These are phyloP conservation scores for Parasteatoda tepidariorum DNA, from an alignment of 1,140 invertebrate genomes.

Conservation along the genomic window DNA sequence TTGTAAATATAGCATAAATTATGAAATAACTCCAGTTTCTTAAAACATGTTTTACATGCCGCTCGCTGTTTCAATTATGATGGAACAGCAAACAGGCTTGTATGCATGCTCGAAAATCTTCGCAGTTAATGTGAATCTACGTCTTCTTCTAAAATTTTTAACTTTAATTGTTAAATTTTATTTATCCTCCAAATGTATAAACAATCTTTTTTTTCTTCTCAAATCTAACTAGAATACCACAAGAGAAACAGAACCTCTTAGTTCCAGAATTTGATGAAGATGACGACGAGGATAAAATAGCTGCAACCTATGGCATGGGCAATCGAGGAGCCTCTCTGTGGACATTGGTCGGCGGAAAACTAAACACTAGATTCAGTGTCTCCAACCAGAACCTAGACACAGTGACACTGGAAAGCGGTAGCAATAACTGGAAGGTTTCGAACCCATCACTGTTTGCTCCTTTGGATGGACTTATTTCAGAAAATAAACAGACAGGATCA, in stretches of 20 bases:
- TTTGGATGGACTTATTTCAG: not conserved
- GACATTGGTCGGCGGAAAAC: conserved; percentile 57
- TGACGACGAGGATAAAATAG: conserved; percentile 68
- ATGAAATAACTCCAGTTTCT: too few relatives aligned
- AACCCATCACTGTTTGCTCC: conserved; percentile 34
- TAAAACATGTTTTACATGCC: too few relatives aligned
- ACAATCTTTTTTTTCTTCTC: too few relatives aligned
- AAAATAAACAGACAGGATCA: conserved; percentile 12
- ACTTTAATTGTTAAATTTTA: too few relatives aligned
- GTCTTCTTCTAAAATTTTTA: too few relatives aligned
- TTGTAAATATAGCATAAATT: too few relatives aligned
- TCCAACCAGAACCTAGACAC: conserved; percentile 40
- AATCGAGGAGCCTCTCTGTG: conserved; percentile 53
- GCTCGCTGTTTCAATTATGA: too few relatives aligned
- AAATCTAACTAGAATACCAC: too few relatives aligned
- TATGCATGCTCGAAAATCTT: too few relatives aligned
- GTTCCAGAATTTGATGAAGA: conserved; percentile 75
- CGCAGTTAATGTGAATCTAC: too few relatives aligned
- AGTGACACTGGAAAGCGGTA: conserved; percentile 34
- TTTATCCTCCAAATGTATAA: too few relatives aligned
- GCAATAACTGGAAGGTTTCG: conserved; percentile 53
- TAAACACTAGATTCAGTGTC: conserved; percentile 41
- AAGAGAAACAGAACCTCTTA: conserved; percentile 75
- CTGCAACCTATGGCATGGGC: conserved; percentile 25
- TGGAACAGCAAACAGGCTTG: too few relatives aligned